phyloP scores from a whole-genome alignment of 2,888 invertebrate species.

The Patella caerulea region DNA sequence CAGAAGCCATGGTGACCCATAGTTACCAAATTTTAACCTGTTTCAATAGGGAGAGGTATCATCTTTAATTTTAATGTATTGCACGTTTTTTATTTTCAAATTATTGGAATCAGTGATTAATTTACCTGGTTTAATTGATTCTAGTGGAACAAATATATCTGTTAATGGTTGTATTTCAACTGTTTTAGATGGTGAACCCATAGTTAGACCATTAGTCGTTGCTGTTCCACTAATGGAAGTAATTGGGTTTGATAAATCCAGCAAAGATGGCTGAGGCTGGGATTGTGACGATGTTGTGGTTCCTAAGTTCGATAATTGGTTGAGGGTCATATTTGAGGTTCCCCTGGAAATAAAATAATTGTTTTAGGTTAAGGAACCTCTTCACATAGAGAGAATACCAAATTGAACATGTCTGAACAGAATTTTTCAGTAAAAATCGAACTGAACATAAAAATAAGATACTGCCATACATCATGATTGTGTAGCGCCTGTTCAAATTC shows the following conservation, averaged over 20 bases:
- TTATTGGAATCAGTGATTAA: not conserved
- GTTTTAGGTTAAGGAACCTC: conserved; percentile 17
- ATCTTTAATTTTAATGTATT: too few species aligned
- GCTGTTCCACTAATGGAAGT: conserved; percentile 28
- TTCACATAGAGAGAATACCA: conserved; percentile 28
- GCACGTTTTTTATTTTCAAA: not conserved
- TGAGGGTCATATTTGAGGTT: too few species aligned
- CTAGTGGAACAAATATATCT: conserved; percentile 83
- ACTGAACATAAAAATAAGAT: too few species aligned
- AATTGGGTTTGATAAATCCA: conserved; percentile 22
- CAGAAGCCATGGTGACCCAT: too few species aligned
- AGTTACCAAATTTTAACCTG: too few species aligned
- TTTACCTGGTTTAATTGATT: conserved; percentile 82
- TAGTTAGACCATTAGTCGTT: conserved; percentile 32
- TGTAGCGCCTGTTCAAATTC: too few species aligned
- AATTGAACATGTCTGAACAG: not conserved
- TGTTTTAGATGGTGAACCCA: conserved; percentile 51
- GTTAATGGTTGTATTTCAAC: conserved; percentile 75
- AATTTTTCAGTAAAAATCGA: too few species aligned
- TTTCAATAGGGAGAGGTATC: too few species aligned
- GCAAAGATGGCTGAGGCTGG: conserved; percentile 10
- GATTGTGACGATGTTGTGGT: not conserved
- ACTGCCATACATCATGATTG: too few species aligned
- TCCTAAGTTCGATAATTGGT: too few species aligned
- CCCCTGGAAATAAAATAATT: too few species aligned